Evolutionary conservation across 92 coral and sea anemone species (phyloP).

Genomic region (Epizoanthus rinbou): DNA sequence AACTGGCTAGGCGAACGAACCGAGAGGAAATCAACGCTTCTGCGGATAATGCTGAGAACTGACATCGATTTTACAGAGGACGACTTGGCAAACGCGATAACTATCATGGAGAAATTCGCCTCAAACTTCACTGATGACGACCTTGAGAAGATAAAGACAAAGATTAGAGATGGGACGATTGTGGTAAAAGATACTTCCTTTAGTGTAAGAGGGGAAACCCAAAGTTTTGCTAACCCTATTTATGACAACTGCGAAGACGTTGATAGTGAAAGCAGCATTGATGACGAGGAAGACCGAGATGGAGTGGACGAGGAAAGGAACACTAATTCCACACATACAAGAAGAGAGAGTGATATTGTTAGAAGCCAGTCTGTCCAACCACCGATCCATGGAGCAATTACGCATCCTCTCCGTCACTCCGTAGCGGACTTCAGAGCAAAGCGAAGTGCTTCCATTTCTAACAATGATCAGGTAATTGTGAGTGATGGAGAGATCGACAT

Average conservation of each 20-base stretch:
- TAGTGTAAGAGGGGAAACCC: neutral
- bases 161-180: slow-evolving; percentile 7
- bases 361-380: slow-evolving; percentile 15
- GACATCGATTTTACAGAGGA: slow-evolving; percentile 80
- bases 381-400: too few species aligned
- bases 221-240: neutral
- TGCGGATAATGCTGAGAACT: slow-evolving; percentile 56
- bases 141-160: slow-evolving; percentile 21
- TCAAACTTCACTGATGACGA: slow-evolving; percentile 40
- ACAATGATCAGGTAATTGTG: neutral
- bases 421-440: neutral
- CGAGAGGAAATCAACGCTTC: slow-evolving; percentile 60
- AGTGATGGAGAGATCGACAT: neutral
- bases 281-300: neutral
- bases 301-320: neutral
- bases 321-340: neutral
- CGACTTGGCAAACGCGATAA: slow-evolving; percentile 56
- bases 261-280: neutral
- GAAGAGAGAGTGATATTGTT: too few species aligned
- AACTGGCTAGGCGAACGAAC: slow-evolving; percentile 75
- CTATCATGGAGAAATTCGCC: slow-evolving; percentile 40
- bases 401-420: neutral
- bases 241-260: slow-evolving; percentile 16
- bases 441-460: neutral
- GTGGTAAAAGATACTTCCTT: neutral